These are phyloP conservation scores for Chloromyia formosa DNA, from an alignment of 2,888 invertebrate genomes.

Conservation along the genomic window DNA sequence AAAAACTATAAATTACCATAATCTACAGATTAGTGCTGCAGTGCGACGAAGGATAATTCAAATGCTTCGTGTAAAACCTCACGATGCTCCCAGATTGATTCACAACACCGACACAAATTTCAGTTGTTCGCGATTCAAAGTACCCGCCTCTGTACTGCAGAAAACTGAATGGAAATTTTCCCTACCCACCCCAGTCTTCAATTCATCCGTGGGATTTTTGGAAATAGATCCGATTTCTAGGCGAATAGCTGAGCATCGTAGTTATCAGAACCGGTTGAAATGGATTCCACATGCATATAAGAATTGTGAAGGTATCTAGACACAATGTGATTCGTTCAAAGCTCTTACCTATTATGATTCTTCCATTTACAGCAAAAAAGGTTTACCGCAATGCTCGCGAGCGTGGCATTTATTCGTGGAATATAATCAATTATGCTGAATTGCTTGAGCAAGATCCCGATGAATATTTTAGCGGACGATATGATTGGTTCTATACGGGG, in stretches of 20 bases:
- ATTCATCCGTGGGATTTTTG: conserved; percentile 47
- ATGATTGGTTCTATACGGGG: conserved; percentile 61
- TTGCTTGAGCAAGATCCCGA: conserved; percentile 54
- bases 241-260: conserved; percentile 49
- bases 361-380: conserved; percentile 50
- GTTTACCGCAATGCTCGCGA: conserved; percentile 50
- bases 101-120: conserved; percentile 13
- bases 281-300: conserved; percentile 48
- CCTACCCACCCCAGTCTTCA: conserved; percentile 51
- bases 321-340: neutral
- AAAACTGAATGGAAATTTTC: conserved; percentile 35
- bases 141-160: neutral
- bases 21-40: neutral
- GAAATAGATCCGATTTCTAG: conserved; percentile 53
- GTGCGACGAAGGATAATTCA: neutral
- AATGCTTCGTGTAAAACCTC: neutral
- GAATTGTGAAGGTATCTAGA: conserved; percentile 48
- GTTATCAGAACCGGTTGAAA: conserved; percentile 47
- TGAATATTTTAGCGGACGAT: conserved; percentile 57
- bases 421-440: conserved; percentile 52
- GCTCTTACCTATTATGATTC: too few species aligned
- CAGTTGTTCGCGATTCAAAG: conserved; percentile 10
- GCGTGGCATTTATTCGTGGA: conserved; percentile 49
- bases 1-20: neutral
- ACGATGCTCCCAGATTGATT: neutral